Evolutionary conservation across 2,113 vertebrate species (phyloP).

Genomic region (Xenus cinereus): DNA sequence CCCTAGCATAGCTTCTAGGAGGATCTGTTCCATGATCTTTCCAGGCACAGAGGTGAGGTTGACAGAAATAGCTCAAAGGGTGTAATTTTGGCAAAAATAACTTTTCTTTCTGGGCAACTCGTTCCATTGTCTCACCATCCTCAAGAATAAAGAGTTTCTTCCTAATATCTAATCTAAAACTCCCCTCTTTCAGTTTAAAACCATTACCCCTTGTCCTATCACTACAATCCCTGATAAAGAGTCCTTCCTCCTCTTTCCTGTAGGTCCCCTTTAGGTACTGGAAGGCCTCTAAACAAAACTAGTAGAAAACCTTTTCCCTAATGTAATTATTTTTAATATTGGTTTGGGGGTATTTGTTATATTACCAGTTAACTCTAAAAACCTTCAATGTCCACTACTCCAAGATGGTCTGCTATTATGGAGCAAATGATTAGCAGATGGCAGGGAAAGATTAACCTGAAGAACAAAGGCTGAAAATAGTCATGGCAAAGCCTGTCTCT

Average conservation of each 20-base stretch:
- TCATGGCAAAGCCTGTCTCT: background rate
- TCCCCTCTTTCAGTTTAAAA: background rate
- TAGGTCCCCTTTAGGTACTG: background rate
- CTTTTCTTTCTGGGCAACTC: background rate
- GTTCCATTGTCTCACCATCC: background rate
- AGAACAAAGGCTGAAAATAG: background rate
- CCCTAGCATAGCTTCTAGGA: background rate
- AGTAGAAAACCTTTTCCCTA: background rate
- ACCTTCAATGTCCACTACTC: background rate
- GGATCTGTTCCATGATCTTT: background rate
- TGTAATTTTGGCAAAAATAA: background rate
- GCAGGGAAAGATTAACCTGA: background rate
- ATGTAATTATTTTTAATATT: background rate
- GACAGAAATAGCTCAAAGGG: background rate
- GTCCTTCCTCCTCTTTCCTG: background rate
- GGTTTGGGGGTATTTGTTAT: background rate
- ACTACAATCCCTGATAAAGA: background rate
- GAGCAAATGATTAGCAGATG: background rate
- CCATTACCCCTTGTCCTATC: background rate
- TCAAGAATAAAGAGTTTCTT: background rate
- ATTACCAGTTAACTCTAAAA: background rate
- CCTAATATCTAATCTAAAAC: background rate
- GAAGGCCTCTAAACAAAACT: background rate
- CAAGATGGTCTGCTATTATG: background rate
- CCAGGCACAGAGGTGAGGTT: rapidly evolving